Evolutionary conservation across 2,888 invertebrate genomes (phyloP), one percentile per base, ranked within the genome.

Genomic region (Ophioninae sp.): DNA sequence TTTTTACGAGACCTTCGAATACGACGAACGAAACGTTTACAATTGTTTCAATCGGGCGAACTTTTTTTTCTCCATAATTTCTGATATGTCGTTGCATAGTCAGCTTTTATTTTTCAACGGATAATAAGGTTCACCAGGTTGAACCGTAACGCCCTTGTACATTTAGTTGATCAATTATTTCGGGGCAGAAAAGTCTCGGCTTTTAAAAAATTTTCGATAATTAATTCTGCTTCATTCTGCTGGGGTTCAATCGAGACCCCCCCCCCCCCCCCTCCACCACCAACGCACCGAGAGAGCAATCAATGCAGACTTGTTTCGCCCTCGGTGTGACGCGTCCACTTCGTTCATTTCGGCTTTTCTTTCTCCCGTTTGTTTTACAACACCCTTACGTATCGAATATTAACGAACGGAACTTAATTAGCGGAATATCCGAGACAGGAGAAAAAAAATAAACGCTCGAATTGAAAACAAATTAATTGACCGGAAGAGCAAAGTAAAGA

Each of bases 161-260:
- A 10, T 17, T 68, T 61, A 37, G 56, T 67, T 44, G 13, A n/a
- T 64, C 21, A 50, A 62, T 67, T 44, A 39, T 41, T 72, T 77
- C 10, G 44, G 61, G n/a, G 8, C 21, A 57, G 13, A 73, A 6
- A 37, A 59, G 65, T 76, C 7, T 10, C 65, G 62, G 39, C n/a
- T 65, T n/a, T 17, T 69, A 69, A 69, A 69, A 13, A 67, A 76
- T 41, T 56, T 73, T 64, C 41, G 10, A 62, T 41, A 74, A 69
- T 73, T 74, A 82, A 78, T 78, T 82, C 69, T 69, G 30, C 64
- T 44, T 78, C 65, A 72, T 77, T 73, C 20, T 62, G 50, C 68
- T 41, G 21, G 30, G n/a, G 37, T 57, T 39, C 20, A 50, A n/a
- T 59, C 21, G 61, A 8, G 59, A 21, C 10, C 20, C n/a, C 23